Evolutionary conservation across 2,797 vertebrate species (phyloP).

Genomic region (Neosalanx taihuensis): DNA sequence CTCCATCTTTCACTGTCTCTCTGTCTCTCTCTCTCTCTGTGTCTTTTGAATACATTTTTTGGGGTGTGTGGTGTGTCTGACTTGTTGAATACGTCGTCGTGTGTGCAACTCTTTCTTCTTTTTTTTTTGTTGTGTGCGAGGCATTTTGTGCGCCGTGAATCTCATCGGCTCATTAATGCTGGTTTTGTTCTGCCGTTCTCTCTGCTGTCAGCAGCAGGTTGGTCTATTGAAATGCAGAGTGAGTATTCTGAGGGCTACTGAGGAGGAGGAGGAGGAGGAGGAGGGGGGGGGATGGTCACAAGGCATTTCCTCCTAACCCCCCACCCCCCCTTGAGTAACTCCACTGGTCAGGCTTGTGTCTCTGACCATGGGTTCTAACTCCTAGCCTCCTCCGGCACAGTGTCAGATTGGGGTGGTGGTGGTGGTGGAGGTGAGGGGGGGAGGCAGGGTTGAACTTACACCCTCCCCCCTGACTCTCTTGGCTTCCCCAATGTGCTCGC

Average conservation of each 20-base stretch:
- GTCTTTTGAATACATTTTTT: conserved; percentile 19
- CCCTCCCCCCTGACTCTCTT: conserved; percentile 50
- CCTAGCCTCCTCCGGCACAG: conserved; percentile 62
- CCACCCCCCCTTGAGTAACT: conserved; percentile 71
- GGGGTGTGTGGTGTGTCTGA: conserved; percentile 40
- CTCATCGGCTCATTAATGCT: conserved; percentile 53
- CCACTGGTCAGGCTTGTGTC: conserved; percentile 76
- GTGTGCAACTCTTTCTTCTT: conserved; percentile 37
- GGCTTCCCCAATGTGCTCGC: conserved; percentile 65
- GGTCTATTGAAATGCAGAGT: conserved; percentile 77
- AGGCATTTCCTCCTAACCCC: conserved; percentile 76
- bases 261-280: conserved; percentile 45
- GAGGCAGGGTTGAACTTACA: conserved; percentile 70
- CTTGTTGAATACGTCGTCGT: conserved; percentile 78
- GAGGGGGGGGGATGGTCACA: conserved; percentile 66
- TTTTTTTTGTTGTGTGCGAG: too few relatives aligned
- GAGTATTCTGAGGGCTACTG: conserved; percentile 65
- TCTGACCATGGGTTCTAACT: conserved; percentile 59
- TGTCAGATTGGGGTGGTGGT: conserved; percentile 12
- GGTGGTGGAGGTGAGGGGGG: conserved; percentile 3
- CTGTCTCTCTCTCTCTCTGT: conserved; percentile 48
- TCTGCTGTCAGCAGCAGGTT: conserved; percentile 71
- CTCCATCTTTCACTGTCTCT: too few relatives aligned
- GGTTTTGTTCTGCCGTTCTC: conserved; percentile 67
- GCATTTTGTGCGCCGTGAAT: conserved; percentile 40